Conservation (phyloP, 2,797 vertebrate genomes). For the Gila robusta region DNA sequence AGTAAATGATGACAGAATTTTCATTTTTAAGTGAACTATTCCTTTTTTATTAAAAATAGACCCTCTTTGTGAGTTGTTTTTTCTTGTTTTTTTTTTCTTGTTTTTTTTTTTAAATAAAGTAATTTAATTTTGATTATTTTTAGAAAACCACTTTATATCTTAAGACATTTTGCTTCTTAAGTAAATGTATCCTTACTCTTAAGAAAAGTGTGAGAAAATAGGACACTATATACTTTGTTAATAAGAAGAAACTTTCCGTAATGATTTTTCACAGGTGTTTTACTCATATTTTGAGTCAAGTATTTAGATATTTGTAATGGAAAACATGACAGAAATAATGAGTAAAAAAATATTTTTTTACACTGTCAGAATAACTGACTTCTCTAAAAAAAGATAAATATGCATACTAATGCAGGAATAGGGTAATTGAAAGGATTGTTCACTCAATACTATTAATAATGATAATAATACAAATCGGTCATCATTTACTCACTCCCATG, state of each 20-base stretch:
- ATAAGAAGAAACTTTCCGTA: not conserved
- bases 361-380: no score
- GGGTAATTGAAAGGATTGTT: not conserved
- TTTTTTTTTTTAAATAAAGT: not conserved
- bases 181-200: not conserved
- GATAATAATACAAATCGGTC: not conserved
- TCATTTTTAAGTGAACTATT: no score
- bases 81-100: not conserved
- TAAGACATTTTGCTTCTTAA: not conserved
- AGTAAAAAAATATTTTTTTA: not conserved
- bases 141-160: not conserved
- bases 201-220: not conserved
- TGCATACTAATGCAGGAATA: not conserved
- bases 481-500: not conserved
- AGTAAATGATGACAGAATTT: no score
- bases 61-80: not conserved
- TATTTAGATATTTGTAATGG: no score
- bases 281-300: no score
- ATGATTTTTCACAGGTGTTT: no score
- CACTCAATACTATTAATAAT: not conserved
- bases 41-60: no score
- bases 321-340: not conserved
- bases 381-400: no score
- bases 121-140: not conserved
- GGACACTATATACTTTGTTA: not conserved